Conservation (phyloP, 2,797 vertebrate species). For the Tragopan temminckii region DNA sequence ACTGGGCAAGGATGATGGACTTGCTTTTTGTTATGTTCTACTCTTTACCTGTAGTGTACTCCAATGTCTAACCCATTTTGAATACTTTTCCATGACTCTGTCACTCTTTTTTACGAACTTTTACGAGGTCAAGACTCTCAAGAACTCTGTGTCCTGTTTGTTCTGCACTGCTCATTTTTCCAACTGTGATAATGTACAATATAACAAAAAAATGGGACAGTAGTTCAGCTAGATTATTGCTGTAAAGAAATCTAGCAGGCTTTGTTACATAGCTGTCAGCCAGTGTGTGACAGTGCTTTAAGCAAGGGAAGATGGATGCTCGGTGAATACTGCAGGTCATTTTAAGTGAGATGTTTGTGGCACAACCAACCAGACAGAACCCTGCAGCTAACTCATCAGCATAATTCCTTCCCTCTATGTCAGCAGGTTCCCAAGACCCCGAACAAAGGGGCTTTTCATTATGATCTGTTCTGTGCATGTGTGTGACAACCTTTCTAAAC, state of each 20-base stretch:
- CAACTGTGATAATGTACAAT: neutral
- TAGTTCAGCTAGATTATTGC: neutral
- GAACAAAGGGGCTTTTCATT: constrained; percentile 64
- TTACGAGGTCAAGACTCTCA: neutral
- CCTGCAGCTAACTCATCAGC: constrained; percentile 51
- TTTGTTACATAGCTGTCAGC: fast-evolving
- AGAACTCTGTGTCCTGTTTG: neutral
- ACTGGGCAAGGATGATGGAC: neutral
- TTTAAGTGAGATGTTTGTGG: neutral
- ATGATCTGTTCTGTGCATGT: neutral
- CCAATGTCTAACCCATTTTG: neutral
- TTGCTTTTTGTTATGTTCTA: neutral
- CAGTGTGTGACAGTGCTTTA: neutral
- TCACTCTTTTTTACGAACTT: neutral
- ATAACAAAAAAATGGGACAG: neutral
- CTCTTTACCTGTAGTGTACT: neutral
- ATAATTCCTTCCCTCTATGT: constrained; percentile 54
- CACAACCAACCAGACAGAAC: neutral
- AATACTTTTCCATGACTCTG: neutral
- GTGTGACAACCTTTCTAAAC: constrained; percentile 14
- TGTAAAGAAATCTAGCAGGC: neutral
- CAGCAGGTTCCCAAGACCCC: constrained; percentile 65
- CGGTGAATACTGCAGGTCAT: neutral
- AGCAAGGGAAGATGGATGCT: neutral
- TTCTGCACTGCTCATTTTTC: neutral